Conservation (phyloP, 2,888 invertebrate genomes). For the Ecliptopera silaceata region DNA sequence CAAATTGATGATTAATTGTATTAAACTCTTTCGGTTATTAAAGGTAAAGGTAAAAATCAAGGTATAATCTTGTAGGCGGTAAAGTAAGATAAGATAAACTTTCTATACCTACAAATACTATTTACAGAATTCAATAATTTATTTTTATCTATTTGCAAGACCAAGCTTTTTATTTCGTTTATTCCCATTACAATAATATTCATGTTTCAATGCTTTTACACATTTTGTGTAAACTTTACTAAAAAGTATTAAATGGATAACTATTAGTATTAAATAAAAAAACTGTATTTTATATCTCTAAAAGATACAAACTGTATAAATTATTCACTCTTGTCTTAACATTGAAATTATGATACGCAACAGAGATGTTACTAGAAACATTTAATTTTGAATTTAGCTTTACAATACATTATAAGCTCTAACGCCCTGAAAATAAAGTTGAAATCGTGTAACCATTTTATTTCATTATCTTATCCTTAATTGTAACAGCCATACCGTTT, state of each 20-base stretch:
- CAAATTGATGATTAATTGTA: slow-evolving; percentile 22
- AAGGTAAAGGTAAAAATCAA: no score
- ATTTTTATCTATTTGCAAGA: no score
- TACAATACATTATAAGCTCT: slow-evolving; percentile 44
- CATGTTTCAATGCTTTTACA: no score
- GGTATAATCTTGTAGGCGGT: no score
- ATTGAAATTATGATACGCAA: slow-evolving; percentile 69
- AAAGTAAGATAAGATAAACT: no score
- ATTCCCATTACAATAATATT: no score
- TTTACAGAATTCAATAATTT: no score
- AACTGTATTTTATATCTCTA: slow-evolving; percentile 17
- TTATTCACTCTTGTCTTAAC: slow-evolving; percentile 75
- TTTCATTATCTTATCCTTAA: slow-evolving; percentile 72
- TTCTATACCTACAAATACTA: no score
- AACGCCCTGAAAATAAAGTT: slow-evolving; percentile 29
- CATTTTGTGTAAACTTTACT: no score
- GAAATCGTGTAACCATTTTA: slow-evolving; percentile 33
- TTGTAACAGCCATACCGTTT: slow-evolving; percentile 71
- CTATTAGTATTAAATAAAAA: not conserved
- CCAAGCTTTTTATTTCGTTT: no score
- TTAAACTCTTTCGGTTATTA: not conserved
- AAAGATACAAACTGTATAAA: slow-evolving; percentile 54
- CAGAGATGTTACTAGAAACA: slow-evolving; percentile 64
- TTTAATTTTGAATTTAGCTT: slow-evolving; percentile 54
- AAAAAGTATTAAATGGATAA: no score